Evolutionary conservation across 2,113 vertebrate species (phyloP), one percentile per base, ranked within the genome.

Genomic region (Oreotrochilus melanogaster): DNA sequence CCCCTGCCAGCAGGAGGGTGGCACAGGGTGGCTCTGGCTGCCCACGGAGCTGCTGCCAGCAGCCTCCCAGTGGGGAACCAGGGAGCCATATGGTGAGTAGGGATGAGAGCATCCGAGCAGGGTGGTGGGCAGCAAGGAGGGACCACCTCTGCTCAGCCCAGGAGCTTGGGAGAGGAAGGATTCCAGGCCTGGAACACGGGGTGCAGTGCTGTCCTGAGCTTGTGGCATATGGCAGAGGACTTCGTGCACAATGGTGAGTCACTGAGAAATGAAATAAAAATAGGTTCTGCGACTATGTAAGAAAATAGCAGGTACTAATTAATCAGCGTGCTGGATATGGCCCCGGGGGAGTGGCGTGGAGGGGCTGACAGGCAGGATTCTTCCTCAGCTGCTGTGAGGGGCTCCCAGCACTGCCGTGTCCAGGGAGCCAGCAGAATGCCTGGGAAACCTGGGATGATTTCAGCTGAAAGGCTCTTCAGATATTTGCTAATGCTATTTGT

Each of bases 11-110:
- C 64, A 89, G 86, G 30, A 66, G 1, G 72, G 89, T 85, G 95
- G 79, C 96, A 86, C 42, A 74, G 54, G 93, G 61, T 16, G 72
- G 93, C 23, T 2, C 95, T 66, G 95, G 74, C 85, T 86, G 94
- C 96, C 92, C 96, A 30, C 57, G 70, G 84, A 88, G 89, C 96
- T 45, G 39, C 95, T 98, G 97, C 94, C 97, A 96, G 96, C 95
- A 80, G 89, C 62, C 47, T 58, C 91, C 95, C 92, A 82, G 91
- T 1, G 10, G 94, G 96, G 91, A 87, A 61, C 78, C 96, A 69
- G 16, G 14, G 27, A 71, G 39, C 92, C 97, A 95, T 92, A 95
- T 92, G 97, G 92, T 88, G 96, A 91, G 97, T 88, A 96, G 98
- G 97, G 94, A 64, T 13, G 74, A 28, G 92, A 85, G 92, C 95